phyloP scores from a whole-genome alignment of 2,888 invertebrate species.

The Neelides folsomi region DNA sequence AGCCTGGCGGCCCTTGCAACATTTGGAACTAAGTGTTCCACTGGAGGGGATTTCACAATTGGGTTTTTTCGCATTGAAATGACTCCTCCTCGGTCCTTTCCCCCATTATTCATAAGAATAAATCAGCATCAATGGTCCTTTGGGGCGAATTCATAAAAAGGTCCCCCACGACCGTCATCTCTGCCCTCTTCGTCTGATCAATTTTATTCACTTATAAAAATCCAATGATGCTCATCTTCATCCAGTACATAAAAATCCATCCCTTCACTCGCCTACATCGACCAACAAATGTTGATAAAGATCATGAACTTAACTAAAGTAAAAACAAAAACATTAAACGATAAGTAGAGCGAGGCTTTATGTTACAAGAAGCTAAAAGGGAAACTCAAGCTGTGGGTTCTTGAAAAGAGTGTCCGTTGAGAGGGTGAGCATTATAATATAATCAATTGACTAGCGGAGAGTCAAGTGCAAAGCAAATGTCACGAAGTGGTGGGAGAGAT shows the following conservation, averaged over 20 bases:
- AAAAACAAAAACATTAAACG: too few species aligned
- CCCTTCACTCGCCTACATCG: too few species aligned
- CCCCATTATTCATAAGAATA: constrained; percentile 19
- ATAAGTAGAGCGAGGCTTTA: too few species aligned
- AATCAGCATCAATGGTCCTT: constrained; percentile 15
- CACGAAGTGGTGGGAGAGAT: too few species aligned
- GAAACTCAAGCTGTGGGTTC: too few species aligned
- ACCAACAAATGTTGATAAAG: background rate
- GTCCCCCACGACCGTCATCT: background rate
- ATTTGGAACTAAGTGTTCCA: constrained; percentile 27
- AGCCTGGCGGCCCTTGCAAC: constrained; percentile 9
- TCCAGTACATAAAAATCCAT: background rate
- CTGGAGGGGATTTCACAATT: constrained; percentile 16
- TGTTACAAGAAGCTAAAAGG: background rate
- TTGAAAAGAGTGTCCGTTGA: background rate
- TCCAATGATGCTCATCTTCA: constrained; percentile 2
- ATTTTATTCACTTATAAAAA: background rate
- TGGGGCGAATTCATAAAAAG: constrained; percentile 9
- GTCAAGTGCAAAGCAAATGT: too few species aligned
- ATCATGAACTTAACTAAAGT: too few species aligned
- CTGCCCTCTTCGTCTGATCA: background rate
- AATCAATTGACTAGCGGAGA: background rate
- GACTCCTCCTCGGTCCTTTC: constrained; percentile 10
- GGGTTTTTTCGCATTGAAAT: constrained; percentile 18
- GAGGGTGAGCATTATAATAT: background rate